Base-by-base conservation (phyloP, 2,888 invertebrate genomes). In the Dione juno region DNA sequence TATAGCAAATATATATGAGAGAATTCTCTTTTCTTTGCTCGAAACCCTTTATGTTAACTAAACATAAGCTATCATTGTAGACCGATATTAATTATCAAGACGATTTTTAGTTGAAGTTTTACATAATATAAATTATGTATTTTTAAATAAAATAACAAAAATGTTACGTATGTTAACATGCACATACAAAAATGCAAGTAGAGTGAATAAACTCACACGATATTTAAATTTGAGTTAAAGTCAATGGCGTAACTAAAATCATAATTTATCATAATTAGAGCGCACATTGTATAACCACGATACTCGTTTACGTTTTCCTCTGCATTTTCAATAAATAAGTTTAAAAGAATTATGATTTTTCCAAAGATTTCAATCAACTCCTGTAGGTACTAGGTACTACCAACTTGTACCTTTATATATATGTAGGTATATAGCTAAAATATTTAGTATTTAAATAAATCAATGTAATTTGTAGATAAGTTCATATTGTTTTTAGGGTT, bases 171-270 rank as follows among this genome's bases (percentile, higher is more conserved):
- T 28, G 7, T 14, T 43, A 21, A n/a, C 5, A 45, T 61, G 35
- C 37, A 19, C 40, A 54, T 59, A 53, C 41, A 19, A n/a, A 48
- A 67, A 40, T 50, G 8, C 40, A 13, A 37, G 1, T 19, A 50
- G 28, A 7, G 13, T 19, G 41, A 16, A 21, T 61, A 64, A n/a
- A 45, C 21, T 54, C 3, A 28, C 5, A 5, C 10, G 2, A 66
- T 19, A 53, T 65, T 59, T 35, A 37, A 1, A 16, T 66, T 66
- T 66, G 9, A 48, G 16, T 19, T 45, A 1, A 19, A 70, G 63
- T 70, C 71, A 76, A 74, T 76, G 65, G 75, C 80, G 77, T 81
- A 74, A 77, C 80, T 78, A 79, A 83, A 70, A 79, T 74, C 64
- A 48, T 53, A 72, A 78, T 79, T 80, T 76, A 75, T 80, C 77